Conservation (phyloP, 53 echinoderm and acorn worm species). For the Glandiceps talaboti region DNA sequence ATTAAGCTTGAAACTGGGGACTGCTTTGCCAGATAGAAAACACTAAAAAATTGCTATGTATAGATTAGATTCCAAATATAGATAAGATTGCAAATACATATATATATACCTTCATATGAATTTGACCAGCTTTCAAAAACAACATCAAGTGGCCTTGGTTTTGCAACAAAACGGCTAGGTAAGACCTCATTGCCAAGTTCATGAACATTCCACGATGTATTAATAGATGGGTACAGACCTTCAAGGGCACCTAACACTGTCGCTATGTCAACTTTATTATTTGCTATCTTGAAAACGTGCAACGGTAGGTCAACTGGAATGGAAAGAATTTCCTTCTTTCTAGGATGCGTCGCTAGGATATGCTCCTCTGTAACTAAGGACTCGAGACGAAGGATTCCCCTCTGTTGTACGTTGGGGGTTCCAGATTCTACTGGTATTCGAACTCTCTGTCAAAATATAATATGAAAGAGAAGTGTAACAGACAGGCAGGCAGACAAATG, state of each 20-base stretch:
- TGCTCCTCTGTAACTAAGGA: conserved; percentile 4
- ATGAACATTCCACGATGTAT: conserved; percentile 42
- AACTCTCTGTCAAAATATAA: conserved; percentile 10
- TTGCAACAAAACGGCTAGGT: conserved; percentile 16
- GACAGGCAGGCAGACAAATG: background rate
- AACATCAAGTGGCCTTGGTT: conserved; percentile 41
- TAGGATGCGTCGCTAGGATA: conserved; percentile 28
- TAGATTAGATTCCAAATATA: no score
- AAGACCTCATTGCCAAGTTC: conserved; percentile 37
- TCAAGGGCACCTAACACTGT: conserved; percentile 15
- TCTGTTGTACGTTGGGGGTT: background rate
- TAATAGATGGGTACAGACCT: conserved; percentile 49
- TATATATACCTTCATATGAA: conserved; percentile 52
- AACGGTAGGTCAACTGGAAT: conserved; percentile 21
- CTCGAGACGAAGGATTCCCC: conserved; percentile 3
- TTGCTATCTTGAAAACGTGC: background rate
- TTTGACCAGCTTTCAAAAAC: conserved; percentile 45
- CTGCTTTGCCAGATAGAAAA: no score
- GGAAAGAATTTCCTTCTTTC: conserved; percentile 15
- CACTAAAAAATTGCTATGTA: no score
- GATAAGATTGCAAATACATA: no score
- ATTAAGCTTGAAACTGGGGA: background rate
- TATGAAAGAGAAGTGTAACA: background rate
- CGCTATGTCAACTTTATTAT: conserved; percentile 14
- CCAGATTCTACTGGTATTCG: conserved; percentile 3